A percentile compares a stretch with the other conserved stretches of the same genome.
phyloP scores from a whole-genome alignment of 2,888 invertebrate genomes.

The Diabrotica balteata region DNA sequence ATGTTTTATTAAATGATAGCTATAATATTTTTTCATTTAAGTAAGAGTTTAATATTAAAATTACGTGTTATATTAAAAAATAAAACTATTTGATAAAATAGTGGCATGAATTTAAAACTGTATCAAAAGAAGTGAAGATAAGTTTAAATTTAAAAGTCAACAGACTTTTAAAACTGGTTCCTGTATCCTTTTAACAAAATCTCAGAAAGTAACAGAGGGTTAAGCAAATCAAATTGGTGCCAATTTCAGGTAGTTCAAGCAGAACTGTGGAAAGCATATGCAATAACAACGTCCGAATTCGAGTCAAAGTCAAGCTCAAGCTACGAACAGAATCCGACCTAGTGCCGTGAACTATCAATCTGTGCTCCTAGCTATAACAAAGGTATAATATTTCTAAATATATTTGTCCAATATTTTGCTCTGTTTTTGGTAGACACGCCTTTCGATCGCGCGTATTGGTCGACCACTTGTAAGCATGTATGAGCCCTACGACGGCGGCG shows the following conservation, averaged over 20 bases:
- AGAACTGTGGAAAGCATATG: constrained; percentile 4
- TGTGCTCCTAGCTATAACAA: constrained; percentile 44
- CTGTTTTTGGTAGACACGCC: constrained; percentile 56
- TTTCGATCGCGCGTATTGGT: constrained; percentile 50
- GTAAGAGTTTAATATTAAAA: too few species aligned
- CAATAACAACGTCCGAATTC: constrained; percentile 8
- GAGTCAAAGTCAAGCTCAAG: constrained; percentile 11
- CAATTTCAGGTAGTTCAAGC: constrained; percentile 25
- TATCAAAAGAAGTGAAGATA: neutral
- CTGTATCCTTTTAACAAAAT: constrained; percentile 22
- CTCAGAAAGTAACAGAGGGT: constrained; percentile 19
- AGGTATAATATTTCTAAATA: constrained; percentile 50
- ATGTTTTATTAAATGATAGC: too few species aligned
- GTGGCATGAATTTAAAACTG: neutral
- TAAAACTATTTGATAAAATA: neutral
- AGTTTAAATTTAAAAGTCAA: constrained; percentile 15
- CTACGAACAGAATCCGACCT: constrained; percentile 26
- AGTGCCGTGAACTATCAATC: constrained; percentile 42
- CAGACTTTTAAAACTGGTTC: constrained; percentile 22
- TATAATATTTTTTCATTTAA: too few species aligned
- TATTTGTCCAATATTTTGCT: constrained; percentile 57
- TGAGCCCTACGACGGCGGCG: constrained; percentile 40
- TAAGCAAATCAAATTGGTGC: constrained; percentile 22
- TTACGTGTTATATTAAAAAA: neutral
- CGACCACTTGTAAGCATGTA: constrained; percentile 37